Conservation (phyloP, 1,140 invertebrate species). For the Lanistes nyassanus region DNA sequence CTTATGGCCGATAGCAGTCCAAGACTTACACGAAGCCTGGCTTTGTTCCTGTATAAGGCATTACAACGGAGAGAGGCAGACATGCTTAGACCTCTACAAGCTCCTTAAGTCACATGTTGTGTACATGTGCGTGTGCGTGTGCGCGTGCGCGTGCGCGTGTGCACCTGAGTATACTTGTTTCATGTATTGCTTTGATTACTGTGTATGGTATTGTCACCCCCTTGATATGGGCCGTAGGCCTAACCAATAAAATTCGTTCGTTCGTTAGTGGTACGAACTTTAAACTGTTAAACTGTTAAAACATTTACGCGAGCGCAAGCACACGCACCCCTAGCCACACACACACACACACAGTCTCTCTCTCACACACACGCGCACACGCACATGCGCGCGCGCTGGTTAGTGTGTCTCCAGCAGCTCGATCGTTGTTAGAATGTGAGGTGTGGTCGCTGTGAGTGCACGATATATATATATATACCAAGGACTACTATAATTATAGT, state of each 20-base stretch:
- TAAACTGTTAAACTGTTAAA: neutral
- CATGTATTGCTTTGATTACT: too few relatives aligned
- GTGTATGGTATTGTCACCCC: too few relatives aligned
- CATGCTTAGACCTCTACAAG: too few relatives aligned
- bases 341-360: neutral
- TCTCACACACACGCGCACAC: too few relatives aligned
- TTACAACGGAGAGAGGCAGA: neutral
- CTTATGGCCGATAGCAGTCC: too few relatives aligned
- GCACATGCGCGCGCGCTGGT: too few relatives aligned
- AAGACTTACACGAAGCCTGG: neutral
- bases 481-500: neutral
- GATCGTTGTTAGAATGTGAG: neutral
- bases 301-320: neutral
- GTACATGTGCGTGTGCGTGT: slow-evolving; percentile 7
- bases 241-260: too few relatives aligned
- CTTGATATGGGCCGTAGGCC: too few relatives aligned
- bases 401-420: too few relatives aligned
- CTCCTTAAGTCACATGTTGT: too few relatives aligned
- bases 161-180: too few relatives aligned
- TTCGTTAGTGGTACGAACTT: neutral
- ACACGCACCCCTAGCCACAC: neutral
- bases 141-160: slow-evolving; percentile 3
- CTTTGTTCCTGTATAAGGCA: neutral
- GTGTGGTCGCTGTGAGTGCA: neutral
- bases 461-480: neutral